Conservation (phyloP, 1,140 invertebrate species). For the Holotrichia oblita region DNA sequence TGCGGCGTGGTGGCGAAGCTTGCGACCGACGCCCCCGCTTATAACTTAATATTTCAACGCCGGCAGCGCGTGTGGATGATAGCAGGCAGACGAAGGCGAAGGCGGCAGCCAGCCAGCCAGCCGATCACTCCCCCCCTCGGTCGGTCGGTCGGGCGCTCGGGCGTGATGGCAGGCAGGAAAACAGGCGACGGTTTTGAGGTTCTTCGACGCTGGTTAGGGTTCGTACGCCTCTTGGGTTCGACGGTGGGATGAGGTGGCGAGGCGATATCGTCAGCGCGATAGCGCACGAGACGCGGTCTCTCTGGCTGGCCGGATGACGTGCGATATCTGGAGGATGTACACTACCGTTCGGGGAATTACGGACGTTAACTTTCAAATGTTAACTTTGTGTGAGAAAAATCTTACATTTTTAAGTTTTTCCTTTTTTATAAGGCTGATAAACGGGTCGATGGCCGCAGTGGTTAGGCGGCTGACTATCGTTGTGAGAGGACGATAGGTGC, state of each 20-base stretch:
- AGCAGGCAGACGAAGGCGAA: conserved; percentile 36
- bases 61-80: conserved; percentile 42
- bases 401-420: no score
- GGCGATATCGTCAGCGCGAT: neutral
- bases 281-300: neutral
- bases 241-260: neutral
- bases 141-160: neutral
- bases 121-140: neutral
- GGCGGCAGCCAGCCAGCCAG: conserved; percentile 15
- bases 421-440: no score
- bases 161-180: neutral
- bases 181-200: neutral
- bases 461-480: no score
- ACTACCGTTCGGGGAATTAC: no score
- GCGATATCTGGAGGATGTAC: no score
- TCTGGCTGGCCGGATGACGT: neutral
- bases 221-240: no score
- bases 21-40: conserved; percentile 39
- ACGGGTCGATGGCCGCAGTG: no score
- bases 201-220: neutral
- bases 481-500: no score
- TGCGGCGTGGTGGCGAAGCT: neutral
- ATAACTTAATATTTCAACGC: conserved; percentile 45
- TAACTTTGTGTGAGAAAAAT: no score
- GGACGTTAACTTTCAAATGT: no score